Conservation (phyloP, 2,888 invertebrate genomes). For the Cybosia mesomella region DNA sequence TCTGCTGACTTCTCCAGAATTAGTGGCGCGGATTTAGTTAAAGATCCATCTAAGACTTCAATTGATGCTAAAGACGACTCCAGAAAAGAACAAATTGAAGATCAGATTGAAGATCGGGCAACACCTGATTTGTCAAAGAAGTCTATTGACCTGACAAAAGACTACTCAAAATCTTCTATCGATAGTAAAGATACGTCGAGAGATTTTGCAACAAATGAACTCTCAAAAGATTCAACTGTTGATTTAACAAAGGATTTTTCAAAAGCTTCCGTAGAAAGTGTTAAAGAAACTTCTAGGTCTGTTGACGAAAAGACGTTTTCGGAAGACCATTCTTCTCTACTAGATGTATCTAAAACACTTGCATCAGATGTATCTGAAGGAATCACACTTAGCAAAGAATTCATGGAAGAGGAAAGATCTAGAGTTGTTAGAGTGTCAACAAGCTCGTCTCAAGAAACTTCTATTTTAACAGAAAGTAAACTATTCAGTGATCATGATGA, state of each 20-base stretch:
- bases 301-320: constrained; percentile 83
- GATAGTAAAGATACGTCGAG: constrained; percentile 84
- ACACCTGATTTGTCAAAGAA: constrained; percentile 84
- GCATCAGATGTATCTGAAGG: constrained; percentile 82
- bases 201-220: constrained; percentile 83
- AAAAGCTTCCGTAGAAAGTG: constrained; percentile 82
- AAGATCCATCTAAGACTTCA: constrained; percentile 80
- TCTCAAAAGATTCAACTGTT: constrained; percentile 83
- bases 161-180: constrained; percentile 83
- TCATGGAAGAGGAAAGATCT: constrained; percentile 77
- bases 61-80: constrained; percentile 78
- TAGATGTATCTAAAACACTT: constrained; percentile 80
- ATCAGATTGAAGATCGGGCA: constrained; percentile 73
- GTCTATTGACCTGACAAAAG: constrained; percentile 80
- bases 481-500: constrained; percentile 76
- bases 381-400: constrained; percentile 76
- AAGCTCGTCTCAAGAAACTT: constrained; percentile 79
- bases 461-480: constrained; percentile 79
- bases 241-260: constrained; percentile 81
- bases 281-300: constrained; percentile 80
- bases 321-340: constrained; percentile 82
- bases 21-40: constrained; percentile 79
- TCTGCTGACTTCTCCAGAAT: constrained; percentile 83
- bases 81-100: constrained; percentile 63
- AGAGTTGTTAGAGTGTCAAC: constrained; percentile 69